Base-by-base conservation (phyloP, 2,113 vertebrate species). In the Peucedramus taeniatus region DNA sequence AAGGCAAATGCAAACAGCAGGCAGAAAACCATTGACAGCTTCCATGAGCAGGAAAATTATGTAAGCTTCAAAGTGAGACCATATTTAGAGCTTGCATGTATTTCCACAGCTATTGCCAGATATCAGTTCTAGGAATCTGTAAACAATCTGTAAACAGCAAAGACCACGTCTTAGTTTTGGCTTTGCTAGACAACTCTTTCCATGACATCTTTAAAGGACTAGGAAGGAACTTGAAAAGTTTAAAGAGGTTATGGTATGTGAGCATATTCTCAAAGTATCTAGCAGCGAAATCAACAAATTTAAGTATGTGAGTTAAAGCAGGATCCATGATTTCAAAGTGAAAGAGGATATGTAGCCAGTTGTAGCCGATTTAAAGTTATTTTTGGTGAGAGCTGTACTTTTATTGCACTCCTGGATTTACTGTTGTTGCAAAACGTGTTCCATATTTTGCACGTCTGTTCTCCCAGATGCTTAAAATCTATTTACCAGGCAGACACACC, bases 101-200 rank as follows among this genome's bases (percentile, higher is more conserved):
- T 82, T 71, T 93, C 57, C 70, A 35, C 31, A 64, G 35, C 56
- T 75, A 33, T n/a, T 90, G 65, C 40, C 81, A 91, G 84, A 49
- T 68, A 89, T 50, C 65, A 65, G 45, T 61, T 87, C 61, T 85
- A 87, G 37, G 37, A 94, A 91, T 82, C 57, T 65, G 37, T 89
- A 84, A 93, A 91, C 37, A 94, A 91, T 82, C 57, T 65, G 37
- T 89, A 84, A 93, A 91, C 37, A 89, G n/a, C 28, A 69, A 82
- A 94, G 91, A 83, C 39, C 54, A 81, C 33, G 44, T 63, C 78
- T 63, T 66, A 79, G 31, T 47, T 78, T 71, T 68, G 14, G 26
- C n/a, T 91, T 79, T 57, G 28, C 40, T 85, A 57, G 77, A 53
- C 44, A 60, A 20, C 30, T 60, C 15, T 72, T 81, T 76, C 47